Evolutionary conservation across 1,140 invertebrate genomes (phyloP).

Genomic region (Phortica variegata): DNA sequence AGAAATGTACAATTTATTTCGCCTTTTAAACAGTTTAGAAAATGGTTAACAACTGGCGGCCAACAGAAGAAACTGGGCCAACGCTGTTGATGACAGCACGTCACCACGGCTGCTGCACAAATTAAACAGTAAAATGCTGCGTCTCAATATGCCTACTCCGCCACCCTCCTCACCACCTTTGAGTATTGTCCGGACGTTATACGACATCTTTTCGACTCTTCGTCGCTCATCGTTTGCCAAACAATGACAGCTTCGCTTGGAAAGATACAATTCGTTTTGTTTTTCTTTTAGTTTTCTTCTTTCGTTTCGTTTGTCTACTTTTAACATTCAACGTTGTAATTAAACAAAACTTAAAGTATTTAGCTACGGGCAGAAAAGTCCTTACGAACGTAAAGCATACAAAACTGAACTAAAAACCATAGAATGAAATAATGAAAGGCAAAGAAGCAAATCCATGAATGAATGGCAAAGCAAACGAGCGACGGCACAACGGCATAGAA

Average conservation of each 20-base stretch:
- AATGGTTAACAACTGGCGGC: too few relatives aligned
- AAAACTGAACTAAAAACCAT: not conserved
- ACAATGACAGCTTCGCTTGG: constrained; percentile 44
- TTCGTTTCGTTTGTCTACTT: not conserved
- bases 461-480: constrained; percentile 1
- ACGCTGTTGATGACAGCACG: constrained; percentile 23
- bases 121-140: constrained; percentile 48
- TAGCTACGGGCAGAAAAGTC: constrained; percentile 25
- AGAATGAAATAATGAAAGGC: constrained; percentile 12
- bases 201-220: constrained; percentile 4
- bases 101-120: constrained; percentile 42
- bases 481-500: not conserved
- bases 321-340: constrained; percentile 34
- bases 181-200: constrained; percentile 20
- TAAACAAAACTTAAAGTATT: constrained; percentile 41
- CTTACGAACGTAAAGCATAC: constrained; percentile 24
- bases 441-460: constrained; percentile 7
- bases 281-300: constrained; percentile 36
- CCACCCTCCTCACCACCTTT: constrained; percentile 2
- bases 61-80: constrained; percentile 43
- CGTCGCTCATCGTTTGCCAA: constrained; percentile 19
- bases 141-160: not conserved
- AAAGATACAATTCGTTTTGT: too few relatives aligned
- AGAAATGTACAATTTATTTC: too few relatives aligned
- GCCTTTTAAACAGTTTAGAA: too few relatives aligned